A percentile compares a stretch with the other conserved stretches of the same genome.
Evolutionary conservation across 2,797 vertebrate genomes (phyloP).

Genomic region (Graptemys geographica): DNA sequence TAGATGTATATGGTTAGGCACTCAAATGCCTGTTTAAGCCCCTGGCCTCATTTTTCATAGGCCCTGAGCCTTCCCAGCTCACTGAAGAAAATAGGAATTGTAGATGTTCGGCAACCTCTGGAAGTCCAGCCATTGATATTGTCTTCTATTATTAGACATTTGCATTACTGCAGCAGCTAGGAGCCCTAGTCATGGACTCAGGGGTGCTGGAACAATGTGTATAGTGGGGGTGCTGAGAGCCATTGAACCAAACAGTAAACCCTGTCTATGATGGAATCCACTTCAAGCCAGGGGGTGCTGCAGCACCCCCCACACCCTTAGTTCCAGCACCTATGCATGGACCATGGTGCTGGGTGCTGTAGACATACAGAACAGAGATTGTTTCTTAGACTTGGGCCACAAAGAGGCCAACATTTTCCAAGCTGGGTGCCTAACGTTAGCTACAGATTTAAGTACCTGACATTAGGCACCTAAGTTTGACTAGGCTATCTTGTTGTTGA

Average conservation of each 20-base stretch:
- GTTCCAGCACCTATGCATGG: too few species aligned
- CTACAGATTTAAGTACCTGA: not conserved
- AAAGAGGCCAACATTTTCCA: not conserved
- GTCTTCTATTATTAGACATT: not conserved
- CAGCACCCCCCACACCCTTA: too few species aligned
- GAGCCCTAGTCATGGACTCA: not conserved
- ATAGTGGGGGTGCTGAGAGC: too few species aligned
- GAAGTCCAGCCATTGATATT: not conserved
- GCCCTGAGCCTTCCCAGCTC: not conserved
- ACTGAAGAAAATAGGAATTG: not conserved
- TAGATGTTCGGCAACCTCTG: not conserved
- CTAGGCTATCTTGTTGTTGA: not conserved
- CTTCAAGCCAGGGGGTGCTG: too few species aligned
- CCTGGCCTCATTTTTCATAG: conserved; percentile 25
- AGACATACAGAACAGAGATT: not conserved
- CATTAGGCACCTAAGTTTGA: not conserved
- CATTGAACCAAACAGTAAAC: too few species aligned
- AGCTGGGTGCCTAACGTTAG: not conserved
- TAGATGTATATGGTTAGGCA: not conserved
- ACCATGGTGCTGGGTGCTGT: not conserved
- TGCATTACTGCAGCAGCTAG: not conserved
- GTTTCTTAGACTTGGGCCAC: not conserved
- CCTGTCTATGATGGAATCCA: too few species aligned
- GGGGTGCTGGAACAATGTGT: too few species aligned
- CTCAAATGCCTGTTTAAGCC: not conserved